These are phyloP conservation scores for Myotis pilosus DNA, from an alignment of 2,797 vertebrate species.

Conservation along the genomic window DNA sequence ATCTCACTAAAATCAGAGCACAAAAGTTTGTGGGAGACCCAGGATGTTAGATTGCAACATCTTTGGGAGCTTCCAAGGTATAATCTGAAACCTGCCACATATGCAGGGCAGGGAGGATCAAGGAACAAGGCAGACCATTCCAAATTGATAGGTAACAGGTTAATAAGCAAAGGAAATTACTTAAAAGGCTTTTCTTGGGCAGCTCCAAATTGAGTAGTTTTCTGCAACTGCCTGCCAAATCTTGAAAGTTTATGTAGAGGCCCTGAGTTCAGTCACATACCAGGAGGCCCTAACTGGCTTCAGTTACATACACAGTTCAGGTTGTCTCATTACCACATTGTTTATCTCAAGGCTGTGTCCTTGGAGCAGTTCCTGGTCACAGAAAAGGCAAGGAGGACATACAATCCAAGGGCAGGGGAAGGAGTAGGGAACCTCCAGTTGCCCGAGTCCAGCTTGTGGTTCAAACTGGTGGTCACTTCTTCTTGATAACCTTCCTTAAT, in stretches of 20 bases:
- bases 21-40: neutral
- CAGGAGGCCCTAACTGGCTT: neutral
- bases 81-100: neutral
- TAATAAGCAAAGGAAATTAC: neutral
- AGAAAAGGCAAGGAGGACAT: neutral
- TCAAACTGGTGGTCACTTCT: neutral
- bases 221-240: neutral
- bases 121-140: neutral
- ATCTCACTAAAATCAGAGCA: neutral
- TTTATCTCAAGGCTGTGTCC: too few relatives aligned
- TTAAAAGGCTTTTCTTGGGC: neutral
- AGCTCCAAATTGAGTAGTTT: neutral
- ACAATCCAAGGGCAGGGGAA: neutral
- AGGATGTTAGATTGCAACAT: neutral
- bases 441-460: neutral
- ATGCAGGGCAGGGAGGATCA: neutral
- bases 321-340: neutral
- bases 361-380: neutral
- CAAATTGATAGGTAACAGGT: neutral
- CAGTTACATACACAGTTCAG: neutral
- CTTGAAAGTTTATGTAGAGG: neutral
- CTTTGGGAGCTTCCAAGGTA: neutral
- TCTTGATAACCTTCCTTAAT: neutral
- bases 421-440: neutral
- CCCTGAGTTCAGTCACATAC: neutral